Base-by-base conservation (phyloP, 2,113 vertebrate genomes). In the Chunga burmeisteri region DNA sequence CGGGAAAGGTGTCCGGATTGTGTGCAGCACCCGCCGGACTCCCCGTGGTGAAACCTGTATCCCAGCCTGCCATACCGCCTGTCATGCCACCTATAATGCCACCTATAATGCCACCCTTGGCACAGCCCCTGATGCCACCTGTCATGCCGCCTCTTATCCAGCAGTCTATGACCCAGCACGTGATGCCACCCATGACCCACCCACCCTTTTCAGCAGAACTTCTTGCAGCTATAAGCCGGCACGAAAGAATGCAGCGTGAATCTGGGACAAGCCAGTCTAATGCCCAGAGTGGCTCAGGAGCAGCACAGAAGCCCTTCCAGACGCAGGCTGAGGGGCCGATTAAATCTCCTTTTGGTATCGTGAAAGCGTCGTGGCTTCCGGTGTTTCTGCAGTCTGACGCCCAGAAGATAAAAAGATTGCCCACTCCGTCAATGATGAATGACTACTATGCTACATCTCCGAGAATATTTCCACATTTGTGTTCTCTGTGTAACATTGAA, bases 401-500 rank as follows among this genome's bases (percentile, higher is more conserved):
- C 20, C 98, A 98, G 88, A 97, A 98, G 96, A 96, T 95, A 90
- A 98, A 99, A 96, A 97, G 98, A 67, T 95, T 99, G 68, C 99
- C 99, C 47, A 98, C 99, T 9, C 97, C 98, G 7, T 98, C 98
- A 67, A 99, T 99, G 99, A 99, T 99, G 99, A 99, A 98, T 49
- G 99, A 99, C 98, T 99, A 99, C 98, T 99, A 99, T 34, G 99
- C 99, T 13, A 98, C 98, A 7, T 98, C 99, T 52, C 99, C 99
- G 32, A 98, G 98, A 98, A 98, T 98, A 98, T 99, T 99, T 98
- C 99, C 99, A 79, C 99, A 99, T 98, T 98, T 99, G 97, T 99
- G 99, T 99, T 99, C 98, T 98, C 99, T 99, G 90, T 99, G 99
- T 99, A 99, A 98, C 98, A 81, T 98, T 99, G 98, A 99, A 97